Percentiles rank a stretch among this genome's conserved stretches.
Evolutionary conservation across 23 tunicate species (phyloP).

Genomic region (Botrylloides violaceus): DNA sequence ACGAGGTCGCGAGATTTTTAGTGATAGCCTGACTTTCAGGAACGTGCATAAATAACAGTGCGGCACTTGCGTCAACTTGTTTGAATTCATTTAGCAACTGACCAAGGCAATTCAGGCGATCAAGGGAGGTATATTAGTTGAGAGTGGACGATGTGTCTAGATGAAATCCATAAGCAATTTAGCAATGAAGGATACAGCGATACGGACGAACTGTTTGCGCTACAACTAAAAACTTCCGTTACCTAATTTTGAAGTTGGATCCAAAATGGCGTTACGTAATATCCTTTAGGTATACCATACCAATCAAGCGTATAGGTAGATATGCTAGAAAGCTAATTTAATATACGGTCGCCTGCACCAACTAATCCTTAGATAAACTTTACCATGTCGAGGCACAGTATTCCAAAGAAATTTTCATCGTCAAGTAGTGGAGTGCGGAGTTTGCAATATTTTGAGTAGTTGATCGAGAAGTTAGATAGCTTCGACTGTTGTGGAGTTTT

Average conservation of each 20-base stretch:
- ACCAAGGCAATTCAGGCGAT: no score
- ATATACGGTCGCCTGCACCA: not conserved
- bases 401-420: not conserved
- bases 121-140: no score
- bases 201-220: no score
- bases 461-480: not conserved
- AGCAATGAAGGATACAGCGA: no score
- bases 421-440: not conserved
- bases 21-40: not conserved
- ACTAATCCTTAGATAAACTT: constrained; percentile 1
- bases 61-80: no score
- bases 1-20: not conserved
- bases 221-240: no score
- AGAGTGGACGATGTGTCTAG: no score
- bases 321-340: not conserved
- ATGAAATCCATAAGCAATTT: no score
- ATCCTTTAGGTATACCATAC: not conserved
- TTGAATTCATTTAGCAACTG: no score
- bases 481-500: no score
- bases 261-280: not conserved
- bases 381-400: not conserved
- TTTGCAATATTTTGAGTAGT: not conserved
- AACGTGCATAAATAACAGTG: not conserved
- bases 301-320: not conserved
- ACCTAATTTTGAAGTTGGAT: not conserved